Percentiles rank a stretch among this genome's conserved stretches.
phyloP scores from a whole-genome alignment of 2,113 vertebrate species.

The Podarcis raffonei region DNA sequence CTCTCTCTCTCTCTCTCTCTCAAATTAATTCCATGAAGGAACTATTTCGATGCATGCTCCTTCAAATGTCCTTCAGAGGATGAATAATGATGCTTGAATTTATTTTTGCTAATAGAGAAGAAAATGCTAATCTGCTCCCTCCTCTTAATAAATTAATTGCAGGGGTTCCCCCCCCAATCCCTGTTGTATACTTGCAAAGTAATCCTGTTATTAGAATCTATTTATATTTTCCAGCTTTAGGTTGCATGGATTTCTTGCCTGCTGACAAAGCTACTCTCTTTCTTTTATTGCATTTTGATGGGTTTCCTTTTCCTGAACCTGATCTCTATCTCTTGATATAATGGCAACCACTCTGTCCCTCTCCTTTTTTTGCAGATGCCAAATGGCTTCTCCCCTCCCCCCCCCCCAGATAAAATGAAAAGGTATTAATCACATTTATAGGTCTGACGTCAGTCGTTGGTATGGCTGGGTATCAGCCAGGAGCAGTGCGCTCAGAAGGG shows the following conservation, averaged over 20 bases:
- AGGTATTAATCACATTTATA: neutral
- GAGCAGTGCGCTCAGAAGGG: neutral
- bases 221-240: conserved; percentile 28
- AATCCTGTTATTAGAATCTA: conserved; percentile 36
- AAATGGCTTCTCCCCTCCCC: neutral
- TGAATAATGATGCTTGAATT: neutral
- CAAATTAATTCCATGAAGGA: neutral
- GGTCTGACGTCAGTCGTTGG: neutral
- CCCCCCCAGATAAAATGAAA: neutral
- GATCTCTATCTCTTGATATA: conserved; percentile 43
- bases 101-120: neutral
- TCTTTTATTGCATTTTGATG: conserved; percentile 29
- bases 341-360: conserved; percentile 35
- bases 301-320: conserved; percentile 28
- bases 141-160: conserved; percentile 22
- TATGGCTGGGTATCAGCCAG: neutral
- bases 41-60: fast-evolving
- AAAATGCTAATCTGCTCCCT: neutral
- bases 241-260: conserved; percentile 20
- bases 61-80: neutral
- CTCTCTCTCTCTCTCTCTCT: neutral
- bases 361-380: neutral
- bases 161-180: neutral
- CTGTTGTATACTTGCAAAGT: neutral
- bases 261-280: conserved; percentile 17